Conservation (phyloP, 2,888 invertebrate genomes). For the Taenaris catops region DNA sequence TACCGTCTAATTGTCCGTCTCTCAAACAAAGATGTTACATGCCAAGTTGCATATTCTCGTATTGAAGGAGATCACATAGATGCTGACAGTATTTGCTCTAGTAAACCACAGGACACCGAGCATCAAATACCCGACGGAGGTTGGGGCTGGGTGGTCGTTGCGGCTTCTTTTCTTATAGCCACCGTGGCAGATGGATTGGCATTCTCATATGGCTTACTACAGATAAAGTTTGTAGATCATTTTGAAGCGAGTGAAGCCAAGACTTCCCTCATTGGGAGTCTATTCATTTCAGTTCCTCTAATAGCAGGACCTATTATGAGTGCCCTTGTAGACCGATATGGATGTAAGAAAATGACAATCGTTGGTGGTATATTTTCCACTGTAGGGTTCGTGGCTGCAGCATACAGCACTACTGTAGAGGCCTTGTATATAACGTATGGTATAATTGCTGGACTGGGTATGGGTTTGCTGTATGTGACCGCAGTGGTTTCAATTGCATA, state of each 20-base stretch:
- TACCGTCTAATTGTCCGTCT: slow-evolving; percentile 98
- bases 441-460: slow-evolving; percentile 89
- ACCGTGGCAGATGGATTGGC: slow-evolving; percentile 95
- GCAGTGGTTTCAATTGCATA: slow-evolving; percentile 95
- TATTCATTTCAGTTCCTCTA: slow-evolving; percentile 94
- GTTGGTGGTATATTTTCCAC: slow-evolving; percentile 85
- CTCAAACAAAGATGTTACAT: slow-evolving; percentile 98
- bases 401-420: slow-evolving; percentile 85
- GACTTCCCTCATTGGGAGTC: slow-evolving; percentile 93
- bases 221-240: slow-evolving; percentile 87
- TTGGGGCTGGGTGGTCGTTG: slow-evolving; percentile 95
- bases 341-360: slow-evolving; percentile 88
- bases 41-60: slow-evolving; percentile 98
- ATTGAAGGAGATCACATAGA: slow-evolving; percentile 99
- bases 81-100: slow-evolving; percentile 69
- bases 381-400: slow-evolving; percentile 87
- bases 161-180: slow-evolving; percentile 91
- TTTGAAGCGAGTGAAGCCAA: slow-evolving; percentile 89
- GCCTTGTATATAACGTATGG: slow-evolving; percentile 91
- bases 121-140: slow-evolving; percentile 90
- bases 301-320: slow-evolving; percentile 92
- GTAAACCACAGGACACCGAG: slow-evolving; percentile 50
- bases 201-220: slow-evolving; percentile 94
- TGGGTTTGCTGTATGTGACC: slow-evolving; percentile 92
- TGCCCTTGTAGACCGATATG: slow-evolving; percentile 91